Base-by-base conservation (phyloP, 2,113 vertebrate species). In the Nothocercus julius region DNA sequence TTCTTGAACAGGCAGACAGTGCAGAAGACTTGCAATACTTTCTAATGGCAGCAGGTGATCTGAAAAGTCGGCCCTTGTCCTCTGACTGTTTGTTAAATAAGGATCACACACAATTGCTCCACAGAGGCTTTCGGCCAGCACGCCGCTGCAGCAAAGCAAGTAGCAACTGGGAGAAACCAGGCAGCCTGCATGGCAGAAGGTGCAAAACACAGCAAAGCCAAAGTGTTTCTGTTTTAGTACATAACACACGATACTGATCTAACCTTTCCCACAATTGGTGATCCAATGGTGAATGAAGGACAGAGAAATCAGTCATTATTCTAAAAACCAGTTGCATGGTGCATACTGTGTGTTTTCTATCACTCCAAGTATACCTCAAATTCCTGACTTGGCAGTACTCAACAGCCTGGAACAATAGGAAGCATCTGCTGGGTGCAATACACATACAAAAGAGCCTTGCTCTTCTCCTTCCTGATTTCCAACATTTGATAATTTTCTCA, bases 91-190 rank as follows among this genome's bases (percentile, higher is more conserved):
- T 68, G 83, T 84, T 88, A 97, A 90, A 78, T 72, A 87, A 38
- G 89, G 75, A 84, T 82, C 62, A 74, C 58, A 18, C 74, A 56
- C 62, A 89, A 38, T 79, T 93, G 89, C 86, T 89, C 90, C 81
- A 93, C 70, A 73, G 62, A 91, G 54, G 62, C 53, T 89, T 89
- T 89, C 83, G 77, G 79, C 81, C 66, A 82, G 34, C 42, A 13
- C 32, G n/a, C 42, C 64, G 56, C 34, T 51, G 77, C 38, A 47
- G 51, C 64, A 82, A 56, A 72, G 78, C 32, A 42, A 74, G 49
- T 34, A 69, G 47, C 58, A 78, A 14, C 47, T 84, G 73, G 76
- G 70, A 75, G 34, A 88, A 91, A 78, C 19, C 0, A 68, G 84
- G 73, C 66, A 86, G 9, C 70, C 11, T 75, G 79, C 84, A 74